Evolutionary conservation across 2,888 invertebrate genomes (phyloP), one percentile per base, ranked within the genome.

Genomic region (Lycia hirtaria): DNA sequence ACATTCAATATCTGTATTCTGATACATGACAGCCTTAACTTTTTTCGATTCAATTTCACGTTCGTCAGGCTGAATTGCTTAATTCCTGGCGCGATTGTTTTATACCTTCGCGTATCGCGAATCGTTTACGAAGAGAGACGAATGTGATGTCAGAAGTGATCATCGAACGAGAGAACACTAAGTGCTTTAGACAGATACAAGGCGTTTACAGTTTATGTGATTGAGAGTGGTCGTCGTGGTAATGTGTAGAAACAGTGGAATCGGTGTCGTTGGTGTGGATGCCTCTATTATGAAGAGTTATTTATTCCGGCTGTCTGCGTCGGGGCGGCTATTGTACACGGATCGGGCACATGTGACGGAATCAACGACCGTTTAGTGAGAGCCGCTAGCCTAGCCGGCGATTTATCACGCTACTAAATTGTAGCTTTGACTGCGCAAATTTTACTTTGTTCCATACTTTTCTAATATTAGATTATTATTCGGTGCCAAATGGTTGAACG

Each of bases 381-480:
- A 78, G 73, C 69, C 68, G 61, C 52, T 53, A 43, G 52, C 43
- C 52, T 53, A 37, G 52, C 37, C 30, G 30, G 40, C 66, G 60
- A 74, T 77, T 75, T 76, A 78, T 76, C 67, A 68, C 70, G 62
- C 65, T 62, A 68, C 62, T 74, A 69, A 77, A 76, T 71, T 75
- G 67, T 73, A 69, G 68, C 70, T 75, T 76, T 72, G 69, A 69
- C 74, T 73, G 69, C 71, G 76, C 76, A 78, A 75, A 80, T 75
- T 72, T 72, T 76, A 67, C 68, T 65, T 71, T 57, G 56, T 64
- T 65, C 67, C 69, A 78, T 76, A 69, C 65, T 75, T 76, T 70
- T 78, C 80, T 83, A 81, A 78, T 76, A 75, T 78, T 81, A 81
- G 78, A 81, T 63, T 71, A 71, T 74, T 67, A 76, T 71, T 68